Conservation (phyloP, 1,140 invertebrate species). For the Drosophila nebulosa region DNA sequence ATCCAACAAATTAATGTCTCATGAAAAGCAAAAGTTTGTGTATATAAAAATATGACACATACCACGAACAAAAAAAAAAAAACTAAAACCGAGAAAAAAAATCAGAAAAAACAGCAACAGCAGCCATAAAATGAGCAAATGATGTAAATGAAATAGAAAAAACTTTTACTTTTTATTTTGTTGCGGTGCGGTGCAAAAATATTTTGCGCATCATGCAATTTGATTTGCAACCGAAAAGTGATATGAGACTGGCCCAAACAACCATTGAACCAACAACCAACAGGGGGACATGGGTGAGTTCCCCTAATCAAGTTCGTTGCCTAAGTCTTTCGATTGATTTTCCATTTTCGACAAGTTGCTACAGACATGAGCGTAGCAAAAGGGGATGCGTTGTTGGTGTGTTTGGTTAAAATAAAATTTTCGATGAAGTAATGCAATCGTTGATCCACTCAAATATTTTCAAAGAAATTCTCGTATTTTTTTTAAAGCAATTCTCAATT, state of each 20-base stretch:
- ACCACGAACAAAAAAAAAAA: slow-evolving; percentile 27
- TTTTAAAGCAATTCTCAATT: no score
- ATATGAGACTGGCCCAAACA: slow-evolving; percentile 31
- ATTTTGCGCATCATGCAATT: slow-evolving; percentile 75
- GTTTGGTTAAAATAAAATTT: no score
- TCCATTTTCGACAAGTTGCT: background rate
- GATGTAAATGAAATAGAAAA: slow-evolving; percentile 65
- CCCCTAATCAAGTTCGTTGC: slow-evolving; percentile 67
- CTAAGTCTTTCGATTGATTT: slow-evolving; percentile 66
- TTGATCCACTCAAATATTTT: no score
- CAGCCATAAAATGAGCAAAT: slow-evolving; percentile 20
- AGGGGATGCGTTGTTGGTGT: background rate
- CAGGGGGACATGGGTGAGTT: slow-evolving; percentile 30
- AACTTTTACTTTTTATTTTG: slow-evolving; percentile 67
- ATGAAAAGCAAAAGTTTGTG: slow-evolving; percentile 68
- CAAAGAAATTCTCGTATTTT: no score
- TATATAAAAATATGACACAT: slow-evolving; percentile 58
- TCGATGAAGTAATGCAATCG: no score
- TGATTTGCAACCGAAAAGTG: slow-evolving; percentile 59
- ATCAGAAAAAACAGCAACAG: background rate
- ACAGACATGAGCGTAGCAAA: background rate
- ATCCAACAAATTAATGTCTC: slow-evolving; percentile 49
- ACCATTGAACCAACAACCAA: background rate
- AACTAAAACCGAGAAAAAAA: background rate
- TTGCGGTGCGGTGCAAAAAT: slow-evolving; percentile 43